Evolutionary conservation across 2,888 invertebrate genomes (phyloP), one percentile per base, ranked within the genome.

Genomic region (Xestia sexstrigata): DNA sequence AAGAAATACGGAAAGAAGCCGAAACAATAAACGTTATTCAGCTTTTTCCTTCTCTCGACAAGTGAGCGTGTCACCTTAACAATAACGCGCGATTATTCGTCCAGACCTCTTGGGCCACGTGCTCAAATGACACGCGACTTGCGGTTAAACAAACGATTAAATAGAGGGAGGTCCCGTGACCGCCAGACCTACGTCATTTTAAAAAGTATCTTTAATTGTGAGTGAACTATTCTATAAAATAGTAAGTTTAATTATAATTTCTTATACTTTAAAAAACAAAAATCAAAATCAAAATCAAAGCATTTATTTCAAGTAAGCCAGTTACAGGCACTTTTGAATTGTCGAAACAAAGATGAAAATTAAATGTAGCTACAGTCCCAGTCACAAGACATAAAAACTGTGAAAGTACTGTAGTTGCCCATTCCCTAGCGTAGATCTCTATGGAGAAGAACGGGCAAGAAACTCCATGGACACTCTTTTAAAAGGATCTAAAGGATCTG

Each of bases 11-110:
- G 42, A 80, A 49, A 60, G 42, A 49, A 35, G 9, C 0, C 1
- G 1, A 52, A 81, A 74, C 9, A 35, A 52, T 74, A 81, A 20
- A 60, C 23, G 58, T 23, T 26, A 35, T 52, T 9, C 23, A 49
- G 6, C 8, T 7, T 15, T 60, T 20, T 30, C 65, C 39, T 8
- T 39, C 2, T 60, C 23, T n/a, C 2, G 68, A n/a, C 49, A 47
- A 62, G 55, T 77, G 55, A 55, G 70, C 55, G 82, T 23, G 23
- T 77, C 47, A 8, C 55, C 62, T 82, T 63, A 63, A 39, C n/a
- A 35, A 66, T 82, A 80, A 70, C 15, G 17, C 13, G 17, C 23
- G 60, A 80, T 70, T 67, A 80, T 80, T 70, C 52, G 42, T 13
- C 1, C 30, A 26, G 66, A 17, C 8, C 17, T 45, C 17, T 42